Conservation (phyloP, 1,140 invertebrate species). For the Triops longicaudatus region DNA sequence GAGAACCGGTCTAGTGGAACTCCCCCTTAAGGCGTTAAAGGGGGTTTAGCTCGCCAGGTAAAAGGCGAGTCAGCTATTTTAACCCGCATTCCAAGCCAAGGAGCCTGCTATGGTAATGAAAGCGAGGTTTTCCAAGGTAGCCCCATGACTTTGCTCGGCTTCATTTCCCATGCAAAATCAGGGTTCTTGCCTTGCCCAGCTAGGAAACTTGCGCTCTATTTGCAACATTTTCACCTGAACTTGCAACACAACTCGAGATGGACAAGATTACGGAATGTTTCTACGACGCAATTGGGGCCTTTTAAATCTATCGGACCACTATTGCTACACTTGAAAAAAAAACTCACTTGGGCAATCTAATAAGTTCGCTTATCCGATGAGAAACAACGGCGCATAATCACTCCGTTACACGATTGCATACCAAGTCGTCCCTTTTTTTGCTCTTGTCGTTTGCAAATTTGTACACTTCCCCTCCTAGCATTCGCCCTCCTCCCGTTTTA, state of each 20-base stretch:
- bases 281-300: background rate
- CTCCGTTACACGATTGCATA: background rate
- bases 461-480: background rate
- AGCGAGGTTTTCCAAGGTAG: conserved; percentile 10
- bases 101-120: conserved; percentile 11
- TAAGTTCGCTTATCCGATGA: background rate
- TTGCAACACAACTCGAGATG: background rate
- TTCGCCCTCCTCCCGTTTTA: background rate
- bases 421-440: background rate
- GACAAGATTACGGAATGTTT: background rate
- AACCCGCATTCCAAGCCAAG: background rate
- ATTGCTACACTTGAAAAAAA: background rate
- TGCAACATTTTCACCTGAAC: conserved; percentile 11
- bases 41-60: conserved; percentile 2
- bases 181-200: background rate
- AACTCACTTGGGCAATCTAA: background rate
- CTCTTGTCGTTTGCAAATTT: background rate
- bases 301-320: background rate
- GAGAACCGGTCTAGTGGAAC: background rate
- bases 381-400: background rate
- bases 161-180: background rate
- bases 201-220: background rate
- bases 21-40: background rate
- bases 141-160: conserved; percentile 4
- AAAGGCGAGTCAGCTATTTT: background rate